These are phyloP conservation scores for Cavia aperea DNA, from an alignment of 2,113 vertebrate species.

Conservation along the genomic window DNA sequence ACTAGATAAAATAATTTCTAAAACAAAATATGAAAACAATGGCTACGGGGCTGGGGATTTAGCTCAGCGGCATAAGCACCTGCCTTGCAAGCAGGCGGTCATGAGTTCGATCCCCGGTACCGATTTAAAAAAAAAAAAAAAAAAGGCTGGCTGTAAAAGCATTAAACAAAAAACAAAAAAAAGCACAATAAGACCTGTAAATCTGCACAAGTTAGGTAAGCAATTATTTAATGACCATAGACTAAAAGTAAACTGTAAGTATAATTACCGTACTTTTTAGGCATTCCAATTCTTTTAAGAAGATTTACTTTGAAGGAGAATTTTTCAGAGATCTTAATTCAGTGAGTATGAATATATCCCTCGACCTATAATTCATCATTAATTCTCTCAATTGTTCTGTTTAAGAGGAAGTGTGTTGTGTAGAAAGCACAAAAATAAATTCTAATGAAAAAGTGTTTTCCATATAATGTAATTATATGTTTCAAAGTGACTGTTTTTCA, in stretches of 20 bases:
- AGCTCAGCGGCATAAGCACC: no score
- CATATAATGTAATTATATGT: neutral
- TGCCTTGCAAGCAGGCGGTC: no score
- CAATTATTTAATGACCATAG: neutral
- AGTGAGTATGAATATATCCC: neutral
- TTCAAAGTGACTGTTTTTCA: slow-evolving; percentile 9
- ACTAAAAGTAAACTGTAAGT: slow-evolving; percentile 48
- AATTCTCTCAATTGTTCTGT: neutral
- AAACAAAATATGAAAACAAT: slow-evolving; percentile 61
- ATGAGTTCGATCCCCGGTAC: no score
- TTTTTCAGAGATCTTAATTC: neutral
- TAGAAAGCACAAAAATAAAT: neutral
- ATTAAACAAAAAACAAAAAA: slow-evolving; percentile 15
- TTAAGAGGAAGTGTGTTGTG: neutral
- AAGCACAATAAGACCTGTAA: neutral
- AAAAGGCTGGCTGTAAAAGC: slow-evolving; percentile 39
- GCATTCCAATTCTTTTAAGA: slow-evolving; percentile 33
- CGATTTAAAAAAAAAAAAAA: no score
- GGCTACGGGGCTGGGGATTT: neutral
- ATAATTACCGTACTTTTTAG: neutral
- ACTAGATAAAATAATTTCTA: slow-evolving; percentile 60
- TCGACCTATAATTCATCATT: neutral
- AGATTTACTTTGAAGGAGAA: slow-evolving; percentile 44
- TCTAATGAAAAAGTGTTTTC: neutral
- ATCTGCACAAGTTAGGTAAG: slow-evolving; percentile 28